Percentiles rank a stretch among this genome's conserved stretches.
Conservation (phyloP, 2,888 invertebrate genomes). For the Helobdella robusta region DNA sequence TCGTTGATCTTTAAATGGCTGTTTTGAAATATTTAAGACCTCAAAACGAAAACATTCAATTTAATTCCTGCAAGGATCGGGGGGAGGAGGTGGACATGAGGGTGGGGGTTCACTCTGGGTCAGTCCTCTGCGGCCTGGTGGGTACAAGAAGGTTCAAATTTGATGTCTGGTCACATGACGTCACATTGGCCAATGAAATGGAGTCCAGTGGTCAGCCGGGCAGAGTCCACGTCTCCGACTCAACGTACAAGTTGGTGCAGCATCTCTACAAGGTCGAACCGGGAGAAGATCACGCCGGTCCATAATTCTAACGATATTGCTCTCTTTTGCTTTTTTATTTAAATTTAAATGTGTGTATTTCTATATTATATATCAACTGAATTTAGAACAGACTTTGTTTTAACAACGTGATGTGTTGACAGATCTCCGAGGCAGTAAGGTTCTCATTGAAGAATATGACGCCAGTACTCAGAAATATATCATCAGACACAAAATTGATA, state of each 20-base stretch:
- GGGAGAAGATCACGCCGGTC: slow-evolving; percentile 73
- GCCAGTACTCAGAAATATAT: slow-evolving; percentile 42
- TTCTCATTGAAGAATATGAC: slow-evolving; percentile 45
- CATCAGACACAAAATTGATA: slow-evolving; percentile 43
- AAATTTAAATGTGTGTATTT: too few species aligned
- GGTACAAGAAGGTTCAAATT: slow-evolving; percentile 90
- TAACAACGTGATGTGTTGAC: too few species aligned
- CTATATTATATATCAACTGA: too few species aligned
- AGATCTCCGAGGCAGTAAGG: slow-evolving; percentile 46
- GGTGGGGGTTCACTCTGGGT: slow-evolving; percentile 89
- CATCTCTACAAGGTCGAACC: slow-evolving; percentile 62
- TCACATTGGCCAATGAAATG: slow-evolving; percentile 85
- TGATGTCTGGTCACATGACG: slow-evolving; percentile 97
- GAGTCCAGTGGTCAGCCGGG: slow-evolving; percentile 64
- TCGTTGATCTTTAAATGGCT: too few species aligned
- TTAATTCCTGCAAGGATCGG: slow-evolving; percentile 58
- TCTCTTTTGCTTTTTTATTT: too few species aligned
- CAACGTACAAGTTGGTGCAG: slow-evolving; percentile 71
- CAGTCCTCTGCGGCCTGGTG: slow-evolving; percentile 79
- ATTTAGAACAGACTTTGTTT: too few species aligned
- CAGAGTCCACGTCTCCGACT: slow-evolving; percentile 82
- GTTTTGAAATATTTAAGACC: too few species aligned
- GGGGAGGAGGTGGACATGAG: slow-evolving; percentile 64
- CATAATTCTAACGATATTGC: slow-evolving; percentile 31
- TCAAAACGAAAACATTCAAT: too few species aligned